phyloP scores from a whole-genome alignment of 2,797 vertebrate genomes.

The Sylvilagus floridanus region DNA sequence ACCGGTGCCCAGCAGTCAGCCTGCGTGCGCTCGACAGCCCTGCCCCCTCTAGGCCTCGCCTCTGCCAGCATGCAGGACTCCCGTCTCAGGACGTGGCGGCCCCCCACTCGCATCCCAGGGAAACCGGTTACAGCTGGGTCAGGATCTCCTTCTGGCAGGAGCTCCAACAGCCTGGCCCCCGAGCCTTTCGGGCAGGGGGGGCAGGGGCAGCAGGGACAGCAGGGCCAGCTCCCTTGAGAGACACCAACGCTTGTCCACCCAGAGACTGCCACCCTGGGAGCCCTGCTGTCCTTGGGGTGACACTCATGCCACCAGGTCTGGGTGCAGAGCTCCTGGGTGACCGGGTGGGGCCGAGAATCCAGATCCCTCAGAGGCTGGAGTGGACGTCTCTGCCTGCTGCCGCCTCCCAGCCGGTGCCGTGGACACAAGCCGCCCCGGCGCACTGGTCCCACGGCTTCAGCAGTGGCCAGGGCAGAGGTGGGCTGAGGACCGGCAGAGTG shows the following conservation, averaged over 20 bases:
- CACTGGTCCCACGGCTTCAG: neutral
- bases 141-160: neutral
- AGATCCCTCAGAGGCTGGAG: neutral
- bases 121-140: accelerated
- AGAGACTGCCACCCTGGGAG: neutral
- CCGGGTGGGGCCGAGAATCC: accelerated
- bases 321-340: neutral
- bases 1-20: neutral
- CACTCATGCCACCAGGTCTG: accelerated
- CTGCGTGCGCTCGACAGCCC: neutral
- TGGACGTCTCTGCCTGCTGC: neutral
- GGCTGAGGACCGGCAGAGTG: neutral
- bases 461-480: accelerated
- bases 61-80: neutral
- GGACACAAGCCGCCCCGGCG: neutral
- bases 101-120: accelerated
- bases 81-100: neutral
- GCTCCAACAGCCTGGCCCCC: accelerated
- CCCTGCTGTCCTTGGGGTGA: too few species aligned
- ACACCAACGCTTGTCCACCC: accelerated
- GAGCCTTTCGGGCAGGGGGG: accelerated
- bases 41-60: neutral
- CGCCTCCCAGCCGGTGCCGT: neutral
- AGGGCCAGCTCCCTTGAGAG: neutral
- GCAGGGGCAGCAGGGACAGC: accelerated